Evolutionary conservation across 1,140 invertebrate species (phyloP), one percentile per base, ranked within the genome.

Genomic region (Anoplophora glabripennis): DNA sequence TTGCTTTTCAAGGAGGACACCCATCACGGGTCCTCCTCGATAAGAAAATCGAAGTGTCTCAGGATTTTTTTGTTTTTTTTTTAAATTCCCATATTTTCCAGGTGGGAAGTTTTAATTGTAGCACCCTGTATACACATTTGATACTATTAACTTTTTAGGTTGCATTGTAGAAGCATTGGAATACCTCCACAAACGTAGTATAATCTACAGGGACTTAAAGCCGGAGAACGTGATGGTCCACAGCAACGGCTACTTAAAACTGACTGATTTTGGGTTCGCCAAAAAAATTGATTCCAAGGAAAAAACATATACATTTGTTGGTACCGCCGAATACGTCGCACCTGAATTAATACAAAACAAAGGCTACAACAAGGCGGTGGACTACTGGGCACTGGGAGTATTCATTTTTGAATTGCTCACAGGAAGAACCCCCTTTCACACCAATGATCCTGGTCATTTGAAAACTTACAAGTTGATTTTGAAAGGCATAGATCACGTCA

Each of bases 251-350:
- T 97, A 96, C 71, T 84, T 96, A 17, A 97, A 97, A 84, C 75
- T 98, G 89, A 93, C 96, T 18, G 96, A 98, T 78, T 98, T 98
- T 79, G 96, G 96, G n/a, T 98, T 98, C 75, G 94, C 95, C 7
- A 98, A 98, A 78, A 84, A 88, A 63, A 80, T 98, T 40, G 82
- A 85, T 2, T 74, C 79, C 1, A 82, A 87, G 57, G 80, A 85
- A 40, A 96, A 96, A 77, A 97, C 96, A 0, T 98, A 93, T 86
- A 99, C 96, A 1, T 99, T 99, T 79, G 97, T 96, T 68, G 96
- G 96, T 1, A 99, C 93, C 1, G 92, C 92, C 0, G 90, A 93
- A 72, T 94, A 94, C 66, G 87, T 92, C 9, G 92, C 94, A 3
- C 94, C 95, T 0, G 95, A 98, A 82, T 90, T 98, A 45, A 94